phyloP scores from a whole-genome alignment of 2,797 vertebrate genomes.

The Phalanger gymnotis region DNA sequence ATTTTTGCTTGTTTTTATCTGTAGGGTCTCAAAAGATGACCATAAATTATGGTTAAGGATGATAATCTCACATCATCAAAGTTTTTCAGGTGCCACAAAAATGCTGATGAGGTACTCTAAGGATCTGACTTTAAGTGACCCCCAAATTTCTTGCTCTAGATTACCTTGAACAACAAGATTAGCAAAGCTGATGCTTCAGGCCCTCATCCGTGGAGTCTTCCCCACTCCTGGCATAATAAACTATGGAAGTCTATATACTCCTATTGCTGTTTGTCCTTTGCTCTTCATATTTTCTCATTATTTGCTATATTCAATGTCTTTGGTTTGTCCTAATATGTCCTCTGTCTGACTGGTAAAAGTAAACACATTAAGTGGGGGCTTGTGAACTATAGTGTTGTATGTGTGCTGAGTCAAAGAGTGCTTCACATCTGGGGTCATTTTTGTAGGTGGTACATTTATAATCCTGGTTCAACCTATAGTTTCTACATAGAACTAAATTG shows the following conservation, averaged over 20 bases:
- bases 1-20: slow-evolving; percentile 12
- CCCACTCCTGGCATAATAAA: background rate
- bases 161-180: background rate
- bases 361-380: background rate
- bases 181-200: background rate
- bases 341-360: background rate
- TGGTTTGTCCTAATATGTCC: background rate
- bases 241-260: background rate
- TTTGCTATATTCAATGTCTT: background rate
- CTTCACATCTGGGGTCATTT: background rate
- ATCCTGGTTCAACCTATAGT: background rate
- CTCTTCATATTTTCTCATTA: background rate
- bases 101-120: background rate
- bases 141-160: background rate
- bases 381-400: background rate
- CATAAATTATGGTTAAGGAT: background rate
- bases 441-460: background rate
- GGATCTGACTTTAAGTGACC: background rate
- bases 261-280: background rate
- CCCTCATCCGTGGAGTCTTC: no score
- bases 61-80: background rate
- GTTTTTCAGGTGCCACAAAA: background rate
- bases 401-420: background rate
- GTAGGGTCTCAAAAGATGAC: background rate
- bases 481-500: background rate